Conservation (phyloP, 2,888 invertebrate genomes). For the Neocrepidodera transversa region DNA sequence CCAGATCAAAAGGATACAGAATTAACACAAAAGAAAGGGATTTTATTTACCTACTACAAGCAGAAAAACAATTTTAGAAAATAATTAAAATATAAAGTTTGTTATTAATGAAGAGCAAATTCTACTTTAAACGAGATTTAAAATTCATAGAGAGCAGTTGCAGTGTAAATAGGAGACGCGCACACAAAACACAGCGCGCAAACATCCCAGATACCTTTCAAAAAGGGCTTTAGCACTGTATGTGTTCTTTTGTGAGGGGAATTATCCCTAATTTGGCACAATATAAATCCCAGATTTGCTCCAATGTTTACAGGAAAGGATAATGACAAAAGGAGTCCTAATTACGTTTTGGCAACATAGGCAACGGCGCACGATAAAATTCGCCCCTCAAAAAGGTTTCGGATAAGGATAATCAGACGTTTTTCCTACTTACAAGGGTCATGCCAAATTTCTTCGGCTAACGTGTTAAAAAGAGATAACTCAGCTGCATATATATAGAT, state of each 20-base stretch:
- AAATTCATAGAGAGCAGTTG: not conserved
- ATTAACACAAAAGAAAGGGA: too few species aligned
- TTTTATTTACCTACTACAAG: too few species aligned
- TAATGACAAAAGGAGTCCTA: conserved; percentile 36
- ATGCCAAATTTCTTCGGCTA: too few species aligned
- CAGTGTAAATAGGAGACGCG: not conserved
- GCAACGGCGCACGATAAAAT: conserved; percentile 32
- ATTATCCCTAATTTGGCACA: conserved; percentile 32
- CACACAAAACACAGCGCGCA: not conserved
- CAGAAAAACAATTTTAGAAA: too few species aligned
- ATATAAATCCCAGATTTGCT: conserved; percentile 37
- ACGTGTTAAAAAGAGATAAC: too few species aligned
- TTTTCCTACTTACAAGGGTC: too few species aligned
- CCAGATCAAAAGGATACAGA: too few species aligned
- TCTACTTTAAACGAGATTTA: not conserved
- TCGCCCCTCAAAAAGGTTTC: conserved; percentile 5
- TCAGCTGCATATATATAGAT: not conserved
- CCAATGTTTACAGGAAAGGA: conserved; percentile 37
- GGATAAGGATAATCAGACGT: too few species aligned
- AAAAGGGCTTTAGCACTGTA: not conserved
- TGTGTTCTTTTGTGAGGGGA: conserved; percentile 28
- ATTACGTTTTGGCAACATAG: conserved; percentile 31
- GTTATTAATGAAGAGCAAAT: not conserved
- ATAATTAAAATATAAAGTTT: too few species aligned
- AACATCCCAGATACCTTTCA: conserved; percentile 4